Evolutionary conservation across 1,140 invertebrate genomes (phyloP), one percentile per base, ranked within the genome.

Genomic region (Thrips palmi): DNA sequence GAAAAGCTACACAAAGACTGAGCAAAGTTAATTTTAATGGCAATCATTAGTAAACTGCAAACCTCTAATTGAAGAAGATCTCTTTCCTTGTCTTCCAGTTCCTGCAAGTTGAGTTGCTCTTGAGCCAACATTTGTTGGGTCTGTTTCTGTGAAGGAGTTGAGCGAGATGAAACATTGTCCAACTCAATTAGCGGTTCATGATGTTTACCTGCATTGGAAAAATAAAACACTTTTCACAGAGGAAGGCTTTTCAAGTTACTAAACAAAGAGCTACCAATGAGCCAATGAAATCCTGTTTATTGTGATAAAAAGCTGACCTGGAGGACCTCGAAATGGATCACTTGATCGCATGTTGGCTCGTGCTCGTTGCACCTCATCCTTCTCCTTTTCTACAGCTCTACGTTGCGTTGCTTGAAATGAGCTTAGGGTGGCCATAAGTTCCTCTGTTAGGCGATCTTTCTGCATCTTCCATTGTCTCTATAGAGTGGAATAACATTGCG

Each of bases 341-440:
- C n/a, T n/a, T n/a, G n/a, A n/a, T n/a, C n/a, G n/a, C n/a, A n/a
- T 57, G 32, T 49, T 64, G 2, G 66, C 64, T 48, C 73, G 74
- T n/a, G 63, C 64, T 53, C 69, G 73, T 37, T 62, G 68, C 25
- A 81, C 65, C 51, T 86, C 74, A 47, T 85, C 83, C 46, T 77
- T 82, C 47, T 86, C 83, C 52, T 87, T 89, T 33, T 75, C 67
- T 3, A 79, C 83, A 30, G 84, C 82, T 41, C 67, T 63, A 51
- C 77, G 66, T 59, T 91, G 85, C 11, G 74, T 72, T 8, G 65
- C 60, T 63, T 82, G 78, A 53, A 97, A 93, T 46, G 76, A 73
- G 54, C 89, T 94, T 37, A 97, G 60, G n/a, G 84, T 83, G 44
- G 73, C 67, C 45, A 87, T 81, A 58, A 94, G 97, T 57, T 97